Base-by-base conservation (phyloP, 2,888 invertebrate species). In the Hoplodrina ambigua region DNA sequence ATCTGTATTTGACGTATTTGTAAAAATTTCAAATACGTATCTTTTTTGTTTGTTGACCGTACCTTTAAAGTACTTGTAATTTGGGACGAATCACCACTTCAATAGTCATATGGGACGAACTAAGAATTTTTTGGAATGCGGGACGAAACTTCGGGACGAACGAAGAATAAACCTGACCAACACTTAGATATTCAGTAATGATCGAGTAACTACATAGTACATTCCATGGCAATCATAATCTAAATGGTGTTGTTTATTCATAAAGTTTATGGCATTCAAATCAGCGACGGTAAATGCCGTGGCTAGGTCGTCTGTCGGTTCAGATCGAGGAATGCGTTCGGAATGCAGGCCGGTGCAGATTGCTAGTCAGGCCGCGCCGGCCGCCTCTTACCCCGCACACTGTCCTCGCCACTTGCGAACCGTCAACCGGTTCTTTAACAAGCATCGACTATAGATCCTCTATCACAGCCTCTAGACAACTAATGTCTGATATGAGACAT, bases 311-410 rank as follows among this genome's bases (percentile, higher is more conserved):
- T 85, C 86, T 81, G 87, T 86, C 84, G 87, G 79, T 73, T 80
- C 61, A 72, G 72, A 64, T 68, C 75, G 78, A 79, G 93, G 92
- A 94, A 93, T 93, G 93, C 92, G 92, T 80, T 91, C 91, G 92
- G 91, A 91, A 93, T 93, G 92, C 91, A 89, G 80, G 85, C 82
- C 79, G 73, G 80, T 90, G 90, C 89, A 89, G 88, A 90, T 87
- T 87, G 89, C 89, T 86, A 69, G 69, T 46, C 46, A 46, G 46
- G 46, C 54, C 60, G 25, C 41, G 46, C 46, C 46, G 76, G 81
- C 86, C 83, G 72, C 90, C 88, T 88, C 89, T 89, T 90, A 87
- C 89, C 85, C 79, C 83, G 83, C 80, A 69, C 81, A 66, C 82
- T 81, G 81, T 82, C 77, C 77, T 76, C 78, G 74, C 75, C 73